A percentile compares a stretch with the other conserved stretches of the same genome.
Evolutionary conservation across 2,888 invertebrate genomes (phyloP).

Genomic region (Ormyrus pomaceus): DNA sequence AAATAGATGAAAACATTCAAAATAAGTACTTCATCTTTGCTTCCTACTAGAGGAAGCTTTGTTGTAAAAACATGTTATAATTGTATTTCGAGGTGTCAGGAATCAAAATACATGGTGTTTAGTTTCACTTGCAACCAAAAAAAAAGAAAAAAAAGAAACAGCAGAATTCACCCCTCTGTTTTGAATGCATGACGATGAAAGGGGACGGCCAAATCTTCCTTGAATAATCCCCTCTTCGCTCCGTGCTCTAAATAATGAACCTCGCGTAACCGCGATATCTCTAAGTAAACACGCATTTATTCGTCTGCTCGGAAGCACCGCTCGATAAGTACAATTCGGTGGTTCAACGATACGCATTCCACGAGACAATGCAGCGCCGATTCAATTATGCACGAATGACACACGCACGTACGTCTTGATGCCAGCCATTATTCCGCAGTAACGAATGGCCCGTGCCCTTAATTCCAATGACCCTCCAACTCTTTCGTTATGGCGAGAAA

Average conservation of each 20-base stretch:
- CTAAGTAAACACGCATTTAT: neutral
- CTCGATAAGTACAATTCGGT: constrained; percentile 10
- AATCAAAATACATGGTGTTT: no score
- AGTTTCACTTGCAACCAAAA: no score
- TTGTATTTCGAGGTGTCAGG: no score
- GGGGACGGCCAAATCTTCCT: constrained; percentile 13
- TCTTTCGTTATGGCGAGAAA: neutral
- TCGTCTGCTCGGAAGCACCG: neutral
- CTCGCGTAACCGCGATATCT: neutral
- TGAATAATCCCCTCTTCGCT: constrained; percentile 22
- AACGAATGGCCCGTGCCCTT: neutral
- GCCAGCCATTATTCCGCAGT: no score
- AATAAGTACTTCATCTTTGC: no score
- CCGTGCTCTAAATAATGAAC: constrained; percentile 9
- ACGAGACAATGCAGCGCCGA: constrained; percentile 68
- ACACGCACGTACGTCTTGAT: constrained; percentile 20
- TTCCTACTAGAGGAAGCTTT: no score
- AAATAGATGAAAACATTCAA: no score
- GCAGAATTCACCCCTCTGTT: no score
- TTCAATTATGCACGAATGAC: constrained; percentile 69
- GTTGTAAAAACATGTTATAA: no score
- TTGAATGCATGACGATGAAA: no score
- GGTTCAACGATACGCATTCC: constrained; percentile 67
- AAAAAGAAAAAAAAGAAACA: no score
- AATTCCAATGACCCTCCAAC: neutral